Conservation (phyloP, 2,797 vertebrate genomes). For the Gymnopithys bicolor region DNA sequence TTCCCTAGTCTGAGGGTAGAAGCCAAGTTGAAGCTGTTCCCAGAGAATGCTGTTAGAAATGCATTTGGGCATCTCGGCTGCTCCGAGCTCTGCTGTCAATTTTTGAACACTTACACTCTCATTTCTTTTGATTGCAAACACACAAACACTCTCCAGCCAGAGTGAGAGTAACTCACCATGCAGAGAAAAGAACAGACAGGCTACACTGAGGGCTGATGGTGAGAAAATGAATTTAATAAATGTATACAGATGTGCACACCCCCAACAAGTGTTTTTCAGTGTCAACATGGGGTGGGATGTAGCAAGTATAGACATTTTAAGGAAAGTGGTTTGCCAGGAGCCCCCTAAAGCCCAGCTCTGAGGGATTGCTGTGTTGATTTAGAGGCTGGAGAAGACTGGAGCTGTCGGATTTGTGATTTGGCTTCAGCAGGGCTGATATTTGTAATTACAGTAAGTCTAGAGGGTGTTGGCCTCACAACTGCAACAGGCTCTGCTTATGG, state of each 20-base stretch:
- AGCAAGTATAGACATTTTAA: rapidly evolving
- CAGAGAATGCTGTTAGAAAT: neutral
- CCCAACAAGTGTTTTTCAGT: neutral
- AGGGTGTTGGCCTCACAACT: rapidly evolving
- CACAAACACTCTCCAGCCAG: neutral
- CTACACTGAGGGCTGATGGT: neutral
- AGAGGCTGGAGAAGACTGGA: neutral
- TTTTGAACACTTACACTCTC: neutral
- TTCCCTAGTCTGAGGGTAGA: rapidly evolving
- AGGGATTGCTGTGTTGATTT: neutral
- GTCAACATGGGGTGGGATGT: rapidly evolving
- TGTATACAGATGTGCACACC: rapidly evolving
- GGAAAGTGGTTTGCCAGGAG: neutral
- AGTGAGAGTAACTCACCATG: neutral
- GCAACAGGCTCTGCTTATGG: rapidly evolving
- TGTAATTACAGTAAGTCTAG: neutral
- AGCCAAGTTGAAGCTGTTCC: neutral
- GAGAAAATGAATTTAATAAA: neutral
- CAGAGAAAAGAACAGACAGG: neutral
- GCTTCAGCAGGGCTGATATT: neutral
- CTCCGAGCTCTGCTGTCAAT: neutral
- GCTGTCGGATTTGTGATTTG: neutral
- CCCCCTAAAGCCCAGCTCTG: neutral
- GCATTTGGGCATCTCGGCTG: neutral
- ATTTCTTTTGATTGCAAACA: neutral